A percentile compares a stretch with the other conserved stretches of the same genome.
These are phyloP conservation scores for Leptodactylus fallax DNA, from an alignment of 2,797 vertebrate species.

Conservation along the genomic window DNA sequence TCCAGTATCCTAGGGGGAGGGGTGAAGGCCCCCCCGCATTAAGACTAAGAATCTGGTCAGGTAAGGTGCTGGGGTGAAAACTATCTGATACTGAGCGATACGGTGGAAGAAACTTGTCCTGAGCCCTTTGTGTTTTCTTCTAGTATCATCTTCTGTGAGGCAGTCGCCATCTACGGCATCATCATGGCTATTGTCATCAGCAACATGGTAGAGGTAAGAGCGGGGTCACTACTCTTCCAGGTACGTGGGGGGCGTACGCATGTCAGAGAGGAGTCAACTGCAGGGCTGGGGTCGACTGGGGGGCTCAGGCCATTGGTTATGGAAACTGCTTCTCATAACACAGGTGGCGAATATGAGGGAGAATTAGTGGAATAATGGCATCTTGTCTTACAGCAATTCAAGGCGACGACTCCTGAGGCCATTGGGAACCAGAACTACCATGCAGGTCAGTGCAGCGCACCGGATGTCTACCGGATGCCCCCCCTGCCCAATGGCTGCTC, in stretches of 20 bases:
- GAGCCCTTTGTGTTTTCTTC: neutral
- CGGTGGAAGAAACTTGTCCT: neutral
- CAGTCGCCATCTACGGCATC: conserved; percentile 98
- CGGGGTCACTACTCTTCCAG: no score
- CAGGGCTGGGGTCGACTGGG: no score
- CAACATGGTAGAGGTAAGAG: conserved; percentile 94
- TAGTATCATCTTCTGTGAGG: conserved; percentile 99
- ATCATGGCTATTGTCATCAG: conserved; percentile 99
- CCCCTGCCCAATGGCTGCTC: no score
- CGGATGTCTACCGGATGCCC: no score
- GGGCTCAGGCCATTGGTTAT: no score
- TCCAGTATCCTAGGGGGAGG: conserved; percentile 98
- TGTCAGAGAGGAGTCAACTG: no score
- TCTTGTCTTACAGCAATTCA: conserved; percentile 80
- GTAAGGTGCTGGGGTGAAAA: conserved; percentile 71
- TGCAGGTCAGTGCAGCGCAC: conserved; percentile 80
- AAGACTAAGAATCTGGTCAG: conserved; percentile 99
- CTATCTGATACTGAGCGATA: no score
- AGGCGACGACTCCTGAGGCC: conserved; percentile 85
- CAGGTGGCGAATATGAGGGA: no score
- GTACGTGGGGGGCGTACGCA: no score
- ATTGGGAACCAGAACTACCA: conserved; percentile 94
- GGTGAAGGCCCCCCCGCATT: conserved; percentile 96
- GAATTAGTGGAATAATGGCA: no score
- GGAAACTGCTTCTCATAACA: no score